Conservation (phyloP, 2,113 vertebrate species). For the Hemiprocne comata region DNA sequence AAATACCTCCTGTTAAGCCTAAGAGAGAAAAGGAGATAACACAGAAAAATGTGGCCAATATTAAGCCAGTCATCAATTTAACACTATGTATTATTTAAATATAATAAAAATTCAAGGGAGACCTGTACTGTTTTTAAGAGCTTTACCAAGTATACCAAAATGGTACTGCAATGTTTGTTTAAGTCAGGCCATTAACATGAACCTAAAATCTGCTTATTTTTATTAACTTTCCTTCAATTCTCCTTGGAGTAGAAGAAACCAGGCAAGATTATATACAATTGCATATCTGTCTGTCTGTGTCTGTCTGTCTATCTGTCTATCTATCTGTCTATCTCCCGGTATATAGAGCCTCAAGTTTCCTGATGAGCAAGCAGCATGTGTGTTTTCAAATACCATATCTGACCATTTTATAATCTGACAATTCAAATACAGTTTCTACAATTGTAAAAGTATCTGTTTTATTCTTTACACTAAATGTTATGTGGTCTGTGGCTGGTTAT, state of each 20-base stretch:
- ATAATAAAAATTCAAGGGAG: neutral
- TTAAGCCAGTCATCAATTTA: neutral
- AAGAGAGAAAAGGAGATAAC: neutral
- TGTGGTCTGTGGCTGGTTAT: neutral
- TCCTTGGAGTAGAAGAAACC: neutral
- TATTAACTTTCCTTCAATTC: neutral
- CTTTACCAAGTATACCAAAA: neutral
- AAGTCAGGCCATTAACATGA: neutral
- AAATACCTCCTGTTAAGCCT: neutral
- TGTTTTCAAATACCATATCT: neutral
- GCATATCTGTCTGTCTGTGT: neutral
- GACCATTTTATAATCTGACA: neutral
- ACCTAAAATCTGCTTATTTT: neutral
- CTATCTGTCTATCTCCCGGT: too few relatives aligned
- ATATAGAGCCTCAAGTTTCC: neutral
- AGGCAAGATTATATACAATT: neutral
- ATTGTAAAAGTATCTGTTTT: neutral
- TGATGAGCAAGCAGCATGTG: neutral
- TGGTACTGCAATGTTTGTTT: neutral
- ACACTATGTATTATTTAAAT: neutral
- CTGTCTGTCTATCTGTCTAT: too few relatives aligned
- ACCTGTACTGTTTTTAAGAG: neutral
- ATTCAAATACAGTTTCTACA: neutral
- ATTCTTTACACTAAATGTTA: neutral
- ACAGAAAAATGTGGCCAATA: neutral